Conservation (phyloP, 2,797 vertebrate genomes). For the Diglossa cyanea region DNA sequence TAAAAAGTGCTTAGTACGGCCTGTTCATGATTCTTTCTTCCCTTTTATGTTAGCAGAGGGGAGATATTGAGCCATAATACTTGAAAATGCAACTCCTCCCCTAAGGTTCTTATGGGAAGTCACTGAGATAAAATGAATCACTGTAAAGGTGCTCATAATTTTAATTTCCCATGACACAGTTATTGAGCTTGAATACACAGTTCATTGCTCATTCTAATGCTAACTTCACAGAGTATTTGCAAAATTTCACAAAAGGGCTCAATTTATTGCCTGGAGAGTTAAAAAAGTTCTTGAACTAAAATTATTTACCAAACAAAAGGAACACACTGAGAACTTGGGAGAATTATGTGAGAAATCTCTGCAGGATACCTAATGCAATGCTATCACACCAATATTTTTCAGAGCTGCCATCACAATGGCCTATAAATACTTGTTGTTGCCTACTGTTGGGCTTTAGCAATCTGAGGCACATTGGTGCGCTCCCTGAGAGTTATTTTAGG, state of each 20-base stretch:
- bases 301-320: neutral
- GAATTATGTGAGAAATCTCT: neutral
- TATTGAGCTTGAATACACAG: neutral
- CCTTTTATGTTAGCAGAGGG: neutral
- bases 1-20: neutral
- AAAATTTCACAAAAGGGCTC: neutral
- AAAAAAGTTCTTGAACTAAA: neutral
- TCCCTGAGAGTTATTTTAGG: neutral
- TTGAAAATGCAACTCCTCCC: neutral
- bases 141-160: neutral
- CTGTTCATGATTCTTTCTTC: neutral
- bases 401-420: neutral
- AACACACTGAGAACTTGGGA: neutral
- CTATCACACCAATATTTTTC: neutral
- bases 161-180: neutral
- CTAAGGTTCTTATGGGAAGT: neutral
- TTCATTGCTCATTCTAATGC: neutral
- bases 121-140: neutral
- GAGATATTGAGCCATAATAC: neutral
- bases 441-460: neutral
- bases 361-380: neutral
- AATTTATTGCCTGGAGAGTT: neutral
- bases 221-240: neutral
- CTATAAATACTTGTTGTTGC: neutral
- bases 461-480: neutral